These are phyloP conservation scores for Mesaphorura yosii DNA, from an alignment of 1,140 invertebrate genomes.

Conservation along the genomic window DNA sequence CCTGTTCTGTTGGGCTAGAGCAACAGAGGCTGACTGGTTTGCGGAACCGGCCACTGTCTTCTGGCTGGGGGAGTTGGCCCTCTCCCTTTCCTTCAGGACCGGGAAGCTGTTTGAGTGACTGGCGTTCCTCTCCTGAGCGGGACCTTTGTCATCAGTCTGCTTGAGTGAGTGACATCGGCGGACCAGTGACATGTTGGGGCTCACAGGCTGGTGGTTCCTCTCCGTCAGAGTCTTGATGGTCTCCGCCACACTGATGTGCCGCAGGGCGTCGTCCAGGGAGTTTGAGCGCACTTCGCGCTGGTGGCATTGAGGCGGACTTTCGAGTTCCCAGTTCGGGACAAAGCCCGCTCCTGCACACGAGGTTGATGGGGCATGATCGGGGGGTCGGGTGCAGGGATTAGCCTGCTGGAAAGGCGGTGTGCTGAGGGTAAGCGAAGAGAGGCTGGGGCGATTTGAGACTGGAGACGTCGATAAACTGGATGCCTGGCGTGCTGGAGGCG, in stretches of 20 bases:
- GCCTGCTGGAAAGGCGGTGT: too few species aligned
- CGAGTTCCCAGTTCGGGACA: too few species aligned
- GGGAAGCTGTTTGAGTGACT: neutral
- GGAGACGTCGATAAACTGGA: too few species aligned
- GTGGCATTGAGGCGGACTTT: too few species aligned
- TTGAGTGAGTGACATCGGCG: constrained; percentile 42
- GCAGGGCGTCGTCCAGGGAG: neutral
- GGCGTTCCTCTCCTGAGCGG: constrained; percentile 2
- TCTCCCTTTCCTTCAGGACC: constrained; percentile 1
- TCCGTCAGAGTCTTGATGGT: constrained; percentile 73
- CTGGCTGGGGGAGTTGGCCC: constrained; percentile 2
- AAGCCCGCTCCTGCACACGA: too few species aligned
- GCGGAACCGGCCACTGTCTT: neutral
- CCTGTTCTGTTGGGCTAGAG: neutral
- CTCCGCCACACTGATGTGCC: constrained; percentile 58
- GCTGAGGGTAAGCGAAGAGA: too few species aligned
- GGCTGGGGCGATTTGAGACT: too few species aligned
- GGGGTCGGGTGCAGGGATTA: too few species aligned
- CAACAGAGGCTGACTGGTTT: too few species aligned
- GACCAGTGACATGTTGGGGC: constrained; percentile 61
- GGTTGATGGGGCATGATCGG: too few species aligned
- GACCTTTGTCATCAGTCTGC: constrained; percentile 18
- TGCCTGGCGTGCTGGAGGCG: too few species aligned
- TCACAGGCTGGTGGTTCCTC: constrained; percentile 70
- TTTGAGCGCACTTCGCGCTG: constrained; percentile 2